Evolutionary conservation across 1,140 invertebrate genomes (phyloP).

Genomic region (Zaprionus lachaisei): DNA sequence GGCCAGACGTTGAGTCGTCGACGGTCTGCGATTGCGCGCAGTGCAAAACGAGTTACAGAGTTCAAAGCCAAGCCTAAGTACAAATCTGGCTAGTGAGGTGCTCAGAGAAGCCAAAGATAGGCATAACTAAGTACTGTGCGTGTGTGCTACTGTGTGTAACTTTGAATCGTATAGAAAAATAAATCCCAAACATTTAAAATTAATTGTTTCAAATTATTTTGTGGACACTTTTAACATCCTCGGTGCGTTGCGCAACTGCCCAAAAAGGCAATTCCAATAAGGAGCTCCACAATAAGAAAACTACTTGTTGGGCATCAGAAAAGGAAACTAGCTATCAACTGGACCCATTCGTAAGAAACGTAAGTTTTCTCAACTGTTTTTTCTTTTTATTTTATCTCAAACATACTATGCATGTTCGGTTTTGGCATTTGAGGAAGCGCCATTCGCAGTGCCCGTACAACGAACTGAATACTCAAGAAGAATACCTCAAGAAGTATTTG

Average conservation of each 20-base stretch:
- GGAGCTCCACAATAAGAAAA: constrained; percentile 44
- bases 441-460: not conserved
- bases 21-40: constrained; percentile 79
- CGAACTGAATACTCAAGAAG: not conserved
- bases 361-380: constrained; percentile 57
- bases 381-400: constrained; percentile 35
- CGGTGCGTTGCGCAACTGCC: constrained; percentile 37
- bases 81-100: constrained; percentile 44
- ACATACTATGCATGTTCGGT: constrained; percentile 35
- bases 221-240: constrained; percentile 26
- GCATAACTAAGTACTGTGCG: constrained; percentile 35
- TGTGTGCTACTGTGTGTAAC: constrained; percentile 36
- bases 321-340: constrained; percentile 62
- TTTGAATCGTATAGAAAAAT: constrained; percentile 4
- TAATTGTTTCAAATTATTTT: constrained; percentile 20
- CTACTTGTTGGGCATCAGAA: constrained; percentile 44
- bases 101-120: constrained; percentile 27
- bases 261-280: constrained; percentile 51
- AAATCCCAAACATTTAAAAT: constrained; percentile 16
- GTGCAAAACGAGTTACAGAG: constrained; percentile 59
- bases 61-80: constrained; percentile 30
- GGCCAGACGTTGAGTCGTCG: constrained; percentile 66
- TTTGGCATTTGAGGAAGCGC: constrained; percentile 70
- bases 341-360: constrained; percentile 38
- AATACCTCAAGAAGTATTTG: constrained; percentile 42